Base-by-base conservation (phyloP, 2,113 vertebrate species). In the Hydrolagus affinis region DNA sequence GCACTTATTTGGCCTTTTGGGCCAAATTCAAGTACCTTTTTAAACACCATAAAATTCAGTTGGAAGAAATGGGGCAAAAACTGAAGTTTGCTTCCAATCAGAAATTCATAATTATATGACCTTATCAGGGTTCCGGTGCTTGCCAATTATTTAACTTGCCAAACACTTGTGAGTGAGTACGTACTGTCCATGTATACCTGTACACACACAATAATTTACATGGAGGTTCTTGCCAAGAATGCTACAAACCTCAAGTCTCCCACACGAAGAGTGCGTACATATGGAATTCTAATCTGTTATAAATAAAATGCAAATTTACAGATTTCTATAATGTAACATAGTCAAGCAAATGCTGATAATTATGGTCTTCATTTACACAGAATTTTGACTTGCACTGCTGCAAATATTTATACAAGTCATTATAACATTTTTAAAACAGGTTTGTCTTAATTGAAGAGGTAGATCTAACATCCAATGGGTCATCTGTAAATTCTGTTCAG, bases 361-460 rank as follows among this genome's bases (percentile, higher is more conserved):
- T 57, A 83, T 28, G 28, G 78, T 83, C 66, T 32, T 83, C 76
- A 64, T 80, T 83, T 25, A 83, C 60, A 83, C 14, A 30, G 17
- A 75, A 75, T 68, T 44, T 44, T 83, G 62, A 83, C 78, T 64
- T 83, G 78, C 30, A 19, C 17, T 66, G 62, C 66, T 66, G 21
- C 62, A 83, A 83, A 83, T 83, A 83, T 30, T 30, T 83, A 17
- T 44, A 75, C 73, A 83, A 83, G 62, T 83, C 78, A 83, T 44
- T 44, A 59, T 30, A 66, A 66, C 78, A n/a, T 83, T 66, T 83
- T 83, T 44, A 44, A 83, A 83, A 83, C 78, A 83, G 30, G 23
- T 66, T 23, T 66, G 78, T 83, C 78, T 30, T 83, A 83, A 83
- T 83, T 83, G 66, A 64, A 83, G 78, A 83, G 78, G 78, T 83